Evolutionary conservation across 92 coral and sea anemone genomes (phyloP).

Genomic region (Paragorgia papillata): DNA sequence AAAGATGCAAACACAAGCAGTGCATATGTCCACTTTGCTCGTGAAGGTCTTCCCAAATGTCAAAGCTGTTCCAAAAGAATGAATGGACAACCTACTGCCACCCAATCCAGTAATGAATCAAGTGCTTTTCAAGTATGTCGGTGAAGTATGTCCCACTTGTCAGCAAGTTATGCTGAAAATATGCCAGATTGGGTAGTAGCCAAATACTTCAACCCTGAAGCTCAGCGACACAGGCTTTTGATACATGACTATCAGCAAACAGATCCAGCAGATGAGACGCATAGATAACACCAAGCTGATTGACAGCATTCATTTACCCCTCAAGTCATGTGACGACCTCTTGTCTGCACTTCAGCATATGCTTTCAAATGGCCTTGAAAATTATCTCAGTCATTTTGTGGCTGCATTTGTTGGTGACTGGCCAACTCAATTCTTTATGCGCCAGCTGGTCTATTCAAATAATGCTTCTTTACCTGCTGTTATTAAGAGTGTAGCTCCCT

Average conservation of each 20-base stretch:
- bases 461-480: not conserved
- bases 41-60: constrained; percentile 33
- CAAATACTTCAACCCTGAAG: constrained; percentile 34
- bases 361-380: constrained; percentile 23
- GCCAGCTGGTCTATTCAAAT: constrained; percentile 32
- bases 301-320: constrained; percentile 22
- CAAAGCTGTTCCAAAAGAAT: constrained; percentile 3
- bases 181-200: constrained; percentile 43
- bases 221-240: constrained; percentile 21
- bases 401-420: constrained; percentile 35
- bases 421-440: constrained; percentile 44
- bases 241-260: constrained; percentile 36
- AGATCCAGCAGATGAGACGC: constrained; percentile 8
- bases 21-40: constrained; percentile 20
- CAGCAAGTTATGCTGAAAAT: not conserved
- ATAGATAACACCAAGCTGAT: constrained; percentile 34
- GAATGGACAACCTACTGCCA: not conserved
- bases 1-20: constrained; percentile 25
- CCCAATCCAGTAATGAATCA: not conserved
- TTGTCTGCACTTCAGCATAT: not conserved
- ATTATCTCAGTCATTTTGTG: constrained; percentile 22
- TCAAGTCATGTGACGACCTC: constrained; percentile 7
- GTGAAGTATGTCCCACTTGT: not conserved
- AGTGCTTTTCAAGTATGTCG: not conserved
- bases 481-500: constrained; percentile 21